Base-by-base conservation (phyloP, 2,888 invertebrate genomes). In the Tachystola acroxantha region DNA sequence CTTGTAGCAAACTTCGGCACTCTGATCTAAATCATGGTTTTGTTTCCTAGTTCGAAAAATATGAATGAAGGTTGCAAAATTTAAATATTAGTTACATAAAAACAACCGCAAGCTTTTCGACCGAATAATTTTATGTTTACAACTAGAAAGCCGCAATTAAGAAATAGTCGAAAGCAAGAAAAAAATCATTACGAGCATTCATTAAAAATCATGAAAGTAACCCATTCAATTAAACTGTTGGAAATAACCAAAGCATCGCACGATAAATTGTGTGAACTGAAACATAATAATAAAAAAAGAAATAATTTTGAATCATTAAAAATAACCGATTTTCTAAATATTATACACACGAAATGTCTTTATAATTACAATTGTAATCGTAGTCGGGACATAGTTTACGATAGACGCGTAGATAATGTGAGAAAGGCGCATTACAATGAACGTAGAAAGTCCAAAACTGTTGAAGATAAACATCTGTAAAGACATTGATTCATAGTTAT, bases 251-350 rank as follows among this genome's bases (percentile, higher is more conserved):
- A 33, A 36, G 28, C 40, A 33, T 25, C 30, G 13, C 39, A 35
- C 33, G 37, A 34, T 22, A 33, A 25, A 25, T 10, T 41, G 41
- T 41, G 41, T 41, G 41, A 41, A 41, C 41, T 35, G 40, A 37
- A 33, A 34, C 32, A 16, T 31, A 31, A 31, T 29, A 39, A 16
- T 31, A 31, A 31, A 33, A 39, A 39, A 39, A 35, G 36, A 36
- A 30, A 25, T 33, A 30, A 31, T 41, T 36, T 28, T 11, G 34
- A 11, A 38, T 30, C 37, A 34, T 39, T 39, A 34, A 22, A 40
- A 30, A 32, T 33, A 36, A 34, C 25, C 33, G 36, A 40, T 38
- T 38, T 36, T 36, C 36, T 38, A 38, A 38, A 42, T 41, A 37
- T 35, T 32, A n/a, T n/a, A 35, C 13, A 35, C 30, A 36, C 27